A percentile compares a stretch with the other conserved stretches of the same genome.
These are phyloP conservation scores for Erinaceus europaeus DNA, from an alignment of 2,113 vertebrate genomes.

Conservation along the genomic window DNA sequence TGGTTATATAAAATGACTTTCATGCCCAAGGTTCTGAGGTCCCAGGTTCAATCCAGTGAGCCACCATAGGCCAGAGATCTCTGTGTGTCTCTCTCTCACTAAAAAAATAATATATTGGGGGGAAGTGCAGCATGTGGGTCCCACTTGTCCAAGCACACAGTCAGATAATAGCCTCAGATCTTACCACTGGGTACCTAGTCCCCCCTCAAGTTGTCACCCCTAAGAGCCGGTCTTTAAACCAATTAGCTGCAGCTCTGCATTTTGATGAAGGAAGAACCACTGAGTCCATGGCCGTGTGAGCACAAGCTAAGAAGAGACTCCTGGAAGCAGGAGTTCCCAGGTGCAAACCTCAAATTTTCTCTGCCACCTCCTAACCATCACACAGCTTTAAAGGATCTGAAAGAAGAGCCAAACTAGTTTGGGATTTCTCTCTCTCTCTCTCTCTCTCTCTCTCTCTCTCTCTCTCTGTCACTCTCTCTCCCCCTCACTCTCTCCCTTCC, in stretches of 20 bases:
- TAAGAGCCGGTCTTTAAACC: too few species aligned
- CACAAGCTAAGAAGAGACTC: too few species aligned
- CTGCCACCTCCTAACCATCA: background rate
- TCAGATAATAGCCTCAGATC: accelerated
- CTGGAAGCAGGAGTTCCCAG: background rate
- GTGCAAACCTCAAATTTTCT: background rate
- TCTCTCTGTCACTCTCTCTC: background rate
- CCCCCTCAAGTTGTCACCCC: too few species aligned
- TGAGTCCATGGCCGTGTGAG: too few species aligned
- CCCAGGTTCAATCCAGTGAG: too few species aligned
- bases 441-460: background rate
- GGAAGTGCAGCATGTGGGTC: too few species aligned
- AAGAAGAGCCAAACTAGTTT: background rate
- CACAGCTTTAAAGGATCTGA: background rate
- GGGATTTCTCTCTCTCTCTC: background rate
- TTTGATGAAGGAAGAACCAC: too few species aligned
- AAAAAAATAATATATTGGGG: too few species aligned
- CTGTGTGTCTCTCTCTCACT: too few species aligned
- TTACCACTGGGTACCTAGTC: background rate
- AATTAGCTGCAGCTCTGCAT: background rate
- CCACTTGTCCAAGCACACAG: background rate
- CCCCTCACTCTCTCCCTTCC: background rate
- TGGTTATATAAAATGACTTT: too few species aligned
- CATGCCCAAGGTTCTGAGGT: too few species aligned
- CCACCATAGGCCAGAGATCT: too few species aligned